phyloP scores from a whole-genome alignment of 1,140 invertebrate species.

The Amphibalanus amphitrite region DNA sequence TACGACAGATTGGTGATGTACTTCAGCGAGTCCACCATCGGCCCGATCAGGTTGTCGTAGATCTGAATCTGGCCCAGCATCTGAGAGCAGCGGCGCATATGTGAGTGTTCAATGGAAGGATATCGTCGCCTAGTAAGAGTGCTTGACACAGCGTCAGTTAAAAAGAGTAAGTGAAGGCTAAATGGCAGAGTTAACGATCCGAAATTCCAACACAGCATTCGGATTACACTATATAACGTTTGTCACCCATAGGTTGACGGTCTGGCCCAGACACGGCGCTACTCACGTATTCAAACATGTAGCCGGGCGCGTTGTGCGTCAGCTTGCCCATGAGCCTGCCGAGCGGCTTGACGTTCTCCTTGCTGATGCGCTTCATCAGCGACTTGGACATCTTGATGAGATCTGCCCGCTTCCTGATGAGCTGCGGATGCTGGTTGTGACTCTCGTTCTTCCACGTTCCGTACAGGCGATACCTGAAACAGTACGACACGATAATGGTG shows the following conservation, averaged over 20 bases:
- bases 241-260: too few relatives aligned
- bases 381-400: slow-evolving; percentile 82
- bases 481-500: background rate
- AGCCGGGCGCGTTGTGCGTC: slow-evolving; percentile 84
- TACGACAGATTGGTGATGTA: slow-evolving; percentile 90
- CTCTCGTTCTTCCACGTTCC: slow-evolving; percentile 78
- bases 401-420: slow-evolving; percentile 64
- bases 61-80: slow-evolving; percentile 82
- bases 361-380: slow-evolving; percentile 93
- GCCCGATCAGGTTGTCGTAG: slow-evolving; percentile 89
- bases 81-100: slow-evolving; percentile 26
- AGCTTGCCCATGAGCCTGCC: slow-evolving; percentile 91
- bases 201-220: too few relatives aligned
- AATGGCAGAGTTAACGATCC: too few relatives aligned
- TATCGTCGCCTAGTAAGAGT: too few relatives aligned
- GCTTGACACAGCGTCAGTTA: too few relatives aligned
- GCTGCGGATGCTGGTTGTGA: slow-evolving; percentile 55
- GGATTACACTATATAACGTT: too few relatives aligned
- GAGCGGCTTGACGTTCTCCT: slow-evolving; percentile 94
- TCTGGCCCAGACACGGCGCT: too few relatives aligned
- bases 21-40: slow-evolving; percentile 95
- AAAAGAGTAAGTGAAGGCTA: too few relatives aligned
- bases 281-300: slow-evolving; percentile 86
- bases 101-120: too few relatives aligned
- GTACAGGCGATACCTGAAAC: slow-evolving; percentile 18